Percentiles rank a stretch among this genome's conserved stretches.
These are phyloP conservation scores for Drosophila saltans DNA, from an alignment of 1,140 invertebrate genomes.

Conservation along the genomic window DNA sequence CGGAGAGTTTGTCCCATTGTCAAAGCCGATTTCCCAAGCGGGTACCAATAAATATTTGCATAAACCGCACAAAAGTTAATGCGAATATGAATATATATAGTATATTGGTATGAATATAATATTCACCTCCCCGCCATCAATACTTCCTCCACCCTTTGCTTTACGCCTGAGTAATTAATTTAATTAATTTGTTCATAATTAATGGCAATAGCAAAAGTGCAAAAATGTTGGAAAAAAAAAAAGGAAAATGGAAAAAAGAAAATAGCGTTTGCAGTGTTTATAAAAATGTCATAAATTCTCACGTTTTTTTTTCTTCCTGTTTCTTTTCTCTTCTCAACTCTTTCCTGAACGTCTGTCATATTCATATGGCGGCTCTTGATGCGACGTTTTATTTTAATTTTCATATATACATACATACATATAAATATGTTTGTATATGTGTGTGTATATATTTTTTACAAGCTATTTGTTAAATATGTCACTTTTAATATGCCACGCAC, in stretches of 20 bases:
- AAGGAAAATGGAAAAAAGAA: constrained; percentile 3
- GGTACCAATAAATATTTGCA: constrained; percentile 53
- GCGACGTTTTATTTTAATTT: constrained; percentile 25
- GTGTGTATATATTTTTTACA: constrained; percentile 36
- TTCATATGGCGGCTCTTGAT: constrained; percentile 50
- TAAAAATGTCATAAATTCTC: constrained; percentile 54
- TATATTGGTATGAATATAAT: not conserved
- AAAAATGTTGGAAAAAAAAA: constrained; percentile 37
- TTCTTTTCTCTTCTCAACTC: constrained; percentile 14
- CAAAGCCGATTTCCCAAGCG: constrained; percentile 49
- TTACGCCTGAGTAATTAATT: constrained; percentile 65
- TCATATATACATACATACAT: not conserved
- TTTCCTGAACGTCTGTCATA: constrained; percentile 45
- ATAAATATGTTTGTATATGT: not conserved
- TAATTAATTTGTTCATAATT: constrained; percentile 71
- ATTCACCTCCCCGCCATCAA: not conserved
- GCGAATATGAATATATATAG: constrained; percentile 14
- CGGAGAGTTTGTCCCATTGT: constrained; percentile 16
- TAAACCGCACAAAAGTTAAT: constrained; percentile 49
- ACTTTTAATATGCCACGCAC: constrained; percentile 65
- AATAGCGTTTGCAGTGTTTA: constrained; percentile 33
- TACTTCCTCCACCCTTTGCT: constrained; percentile 9
- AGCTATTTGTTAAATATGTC: constrained; percentile 69
- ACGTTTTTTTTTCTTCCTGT: not conserved
- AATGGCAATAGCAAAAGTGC: constrained; percentile 53